Evolutionary conservation across 2,888 invertebrate species (phyloP).

Genomic region (Ophioninae sp.): DNA sequence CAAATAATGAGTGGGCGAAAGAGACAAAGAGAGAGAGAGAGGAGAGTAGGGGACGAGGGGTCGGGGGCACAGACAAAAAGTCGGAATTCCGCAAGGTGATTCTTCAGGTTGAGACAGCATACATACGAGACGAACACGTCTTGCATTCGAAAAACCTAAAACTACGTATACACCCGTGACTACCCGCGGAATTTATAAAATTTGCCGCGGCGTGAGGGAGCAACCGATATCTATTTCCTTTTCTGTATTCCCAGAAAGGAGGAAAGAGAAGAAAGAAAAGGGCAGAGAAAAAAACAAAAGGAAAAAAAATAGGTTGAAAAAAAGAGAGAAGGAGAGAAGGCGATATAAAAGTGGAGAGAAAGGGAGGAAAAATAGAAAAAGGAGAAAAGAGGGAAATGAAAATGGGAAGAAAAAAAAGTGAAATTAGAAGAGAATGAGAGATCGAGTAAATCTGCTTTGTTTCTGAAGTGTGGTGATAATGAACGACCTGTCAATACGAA

Average conservation of each 20-base stretch:
- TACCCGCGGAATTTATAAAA: constrained; percentile 46
- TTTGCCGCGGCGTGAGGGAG: constrained; percentile 32
- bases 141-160: constrained; percentile 55
- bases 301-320: no score
- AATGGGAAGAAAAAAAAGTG: no score
- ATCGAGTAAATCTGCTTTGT: no score
- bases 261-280: constrained; percentile 9
- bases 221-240: constrained; percentile 55
- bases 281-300: neutral
- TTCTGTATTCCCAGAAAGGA: constrained; percentile 25
- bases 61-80: no score
- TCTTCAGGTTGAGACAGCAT: constrained; percentile 42
- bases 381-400: no score
- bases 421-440: no score
- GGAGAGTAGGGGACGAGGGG: no score
- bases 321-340: no score
- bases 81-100: constrained; percentile 41
- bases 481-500: no score
- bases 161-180: neutral
- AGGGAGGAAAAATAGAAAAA: no score
- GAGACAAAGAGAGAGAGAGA: constrained; percentile 34
- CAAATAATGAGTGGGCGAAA: constrained; percentile 23
- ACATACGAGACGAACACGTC: constrained; percentile 52
- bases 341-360: no score
- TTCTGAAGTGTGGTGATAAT: no score